Evolutionary conservation across 23 tunicate species (phyloP), one percentile per base, ranked within the genome.

Genomic region (Halocynthia roretzi): DNA sequence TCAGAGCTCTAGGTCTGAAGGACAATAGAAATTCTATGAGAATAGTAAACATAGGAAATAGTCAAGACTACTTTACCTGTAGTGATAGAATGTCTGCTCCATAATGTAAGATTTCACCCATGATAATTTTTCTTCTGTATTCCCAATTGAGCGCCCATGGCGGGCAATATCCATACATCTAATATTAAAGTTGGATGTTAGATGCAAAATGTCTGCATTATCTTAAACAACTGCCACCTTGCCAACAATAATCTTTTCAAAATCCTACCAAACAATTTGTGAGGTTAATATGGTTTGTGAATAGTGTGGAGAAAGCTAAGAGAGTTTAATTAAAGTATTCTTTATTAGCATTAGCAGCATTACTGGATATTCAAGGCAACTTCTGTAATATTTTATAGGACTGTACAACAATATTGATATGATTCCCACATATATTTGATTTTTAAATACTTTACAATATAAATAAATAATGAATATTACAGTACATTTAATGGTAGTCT

Each of bases 101-200:
- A 82, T 96, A 89, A 82, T 82, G 81, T 23, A 61, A 50, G 55
- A 96, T 89, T 67, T 96, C 99, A 7, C 83, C 70, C 54, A 89
- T 44, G 22, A 96, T 96, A 63, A 72, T 83, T 51, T 91, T 85
- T 57, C 91, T 80, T 44, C 99, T 80, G 70, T 96, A 91, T 52
- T 96, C 99, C 99, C 99, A 96, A 62, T 80, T 89, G 66, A 96
- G 66, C 5, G 96, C 95, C 99, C 99, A 96, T 7, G 93, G 95
- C 49, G 99, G 99, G 72, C 94, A 89, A 50, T 96, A 96, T 10
- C 99, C 99, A 71, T 96, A 96, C 80, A 96, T 68, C 90, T 92
- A 6, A 60, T 60, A 60, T 15, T 17, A 60, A 60, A 15, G 64
- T 0, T 15, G 4, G 5, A 71, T 71, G 56, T 20, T 9, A 71